A percentile compares a stretch with the other conserved stretches of the same genome.
phyloP scores from a whole-genome alignment of 2,797 vertebrate species.

The Scomberomorus guttatus region DNA sequence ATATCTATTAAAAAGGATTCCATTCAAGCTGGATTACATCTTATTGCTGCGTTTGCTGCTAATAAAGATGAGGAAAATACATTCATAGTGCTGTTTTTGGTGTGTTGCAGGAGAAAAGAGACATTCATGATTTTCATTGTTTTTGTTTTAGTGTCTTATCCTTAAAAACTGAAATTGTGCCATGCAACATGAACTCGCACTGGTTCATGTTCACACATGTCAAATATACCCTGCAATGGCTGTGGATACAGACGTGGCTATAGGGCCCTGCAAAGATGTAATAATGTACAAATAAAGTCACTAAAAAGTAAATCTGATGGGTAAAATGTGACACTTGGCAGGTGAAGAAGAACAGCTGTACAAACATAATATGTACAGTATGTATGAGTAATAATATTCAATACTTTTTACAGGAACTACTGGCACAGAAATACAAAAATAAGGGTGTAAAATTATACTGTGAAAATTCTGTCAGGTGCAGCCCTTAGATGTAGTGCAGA shows the following conservation, averaged over 20 bases:
- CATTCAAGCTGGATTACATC: background rate
- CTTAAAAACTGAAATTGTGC: no score
- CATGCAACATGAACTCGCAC: no score
- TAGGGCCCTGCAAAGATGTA: no score
- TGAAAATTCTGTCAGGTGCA: constrained; percentile 4
- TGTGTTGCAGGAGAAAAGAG: background rate
- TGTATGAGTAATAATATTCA: background rate
- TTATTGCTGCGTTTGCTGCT: background rate
- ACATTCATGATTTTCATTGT: no score
- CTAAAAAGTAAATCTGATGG: background rate
- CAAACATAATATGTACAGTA: background rate
- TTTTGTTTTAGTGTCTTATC: background rate
- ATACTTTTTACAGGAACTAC: background rate
- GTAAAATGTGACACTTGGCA: background rate
- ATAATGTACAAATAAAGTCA: background rate
- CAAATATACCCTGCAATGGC: no score
- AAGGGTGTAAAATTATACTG: background rate
- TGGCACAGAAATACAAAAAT: constrained; percentile 1
- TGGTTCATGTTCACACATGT: no score
- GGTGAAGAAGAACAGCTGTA: no score
- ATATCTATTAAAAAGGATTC: background rate
- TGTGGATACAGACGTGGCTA: no score
- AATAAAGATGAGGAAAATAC: background rate
- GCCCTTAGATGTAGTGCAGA: constrained; percentile 15
- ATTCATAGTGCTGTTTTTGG: background rate